These are phyloP conservation scores for Silurus meridionalis DNA, from an alignment of 2,113 vertebrate genomes.

Conservation along the genomic window DNA sequence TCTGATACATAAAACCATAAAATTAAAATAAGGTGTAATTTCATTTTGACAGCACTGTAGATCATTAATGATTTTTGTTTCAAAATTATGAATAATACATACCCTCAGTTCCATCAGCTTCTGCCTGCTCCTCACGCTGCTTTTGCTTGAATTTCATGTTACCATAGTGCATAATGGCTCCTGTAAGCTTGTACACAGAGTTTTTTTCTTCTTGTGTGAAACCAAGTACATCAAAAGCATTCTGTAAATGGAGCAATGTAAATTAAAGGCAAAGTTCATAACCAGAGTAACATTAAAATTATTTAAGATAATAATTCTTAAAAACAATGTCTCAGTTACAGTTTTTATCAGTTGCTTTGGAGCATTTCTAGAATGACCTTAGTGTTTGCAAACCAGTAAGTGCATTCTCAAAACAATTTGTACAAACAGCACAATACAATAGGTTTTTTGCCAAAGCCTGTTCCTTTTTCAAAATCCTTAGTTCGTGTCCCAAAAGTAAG, in stretches of 20 bases:
- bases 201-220: slow-evolving; percentile 84
- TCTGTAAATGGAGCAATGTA: slow-evolving; percentile 50
- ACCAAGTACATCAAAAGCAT: slow-evolving; percentile 78
- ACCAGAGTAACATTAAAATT: not conserved
- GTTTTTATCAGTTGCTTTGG: no score
- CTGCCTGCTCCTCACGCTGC: slow-evolving; percentile 85
- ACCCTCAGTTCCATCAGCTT: slow-evolving; percentile 87
- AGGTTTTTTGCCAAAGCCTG: no score
- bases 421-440: no score
- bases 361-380: no score
- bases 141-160: slow-evolving; percentile 91
- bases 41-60: no score
- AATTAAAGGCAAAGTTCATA: not conserved
- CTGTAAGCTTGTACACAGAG: slow-evolving; percentile 82
- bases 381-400: no score
- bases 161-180: slow-evolving; percentile 86
- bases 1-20: no score
- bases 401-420: no score
- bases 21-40: no score
- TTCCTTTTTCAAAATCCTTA: no score
- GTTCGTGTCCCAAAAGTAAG: no score
- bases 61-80: not conserved
- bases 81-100: not conserved
- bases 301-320: not conserved
- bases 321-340: not conserved